Percentiles rank a stretch among this genome's conserved stretches.
Evolutionary conservation across 2,113 vertebrate genomes (phyloP).

Genomic region (Scolopax mira): DNA sequence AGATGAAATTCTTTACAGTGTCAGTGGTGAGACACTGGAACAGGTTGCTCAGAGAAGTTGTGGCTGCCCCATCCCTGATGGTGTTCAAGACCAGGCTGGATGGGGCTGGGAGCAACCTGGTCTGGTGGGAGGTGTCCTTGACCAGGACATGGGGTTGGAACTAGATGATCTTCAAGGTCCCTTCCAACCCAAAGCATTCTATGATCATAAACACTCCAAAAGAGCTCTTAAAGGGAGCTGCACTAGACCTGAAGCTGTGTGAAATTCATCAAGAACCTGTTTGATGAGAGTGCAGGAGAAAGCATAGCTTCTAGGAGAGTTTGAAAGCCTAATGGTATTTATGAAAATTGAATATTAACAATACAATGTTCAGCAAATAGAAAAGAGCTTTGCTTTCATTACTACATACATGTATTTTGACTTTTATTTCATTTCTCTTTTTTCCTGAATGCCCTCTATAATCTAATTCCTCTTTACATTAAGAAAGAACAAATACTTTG

Average conservation of each 20-base stretch:
- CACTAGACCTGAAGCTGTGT: neutral
- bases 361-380: neutral
- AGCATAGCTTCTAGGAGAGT: neutral
- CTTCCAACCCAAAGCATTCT: too few relatives aligned
- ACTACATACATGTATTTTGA: rapidly evolving
- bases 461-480: neutral
- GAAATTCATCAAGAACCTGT: neutral
- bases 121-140: too few relatives aligned
- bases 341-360: neutral
- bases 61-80: too few relatives aligned
- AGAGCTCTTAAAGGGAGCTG: neutral
- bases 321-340: neutral
- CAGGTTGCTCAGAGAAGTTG: too few relatives aligned
- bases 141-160: too few relatives aligned
- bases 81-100: too few relatives aligned
- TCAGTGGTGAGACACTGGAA: too few relatives aligned
- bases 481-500: neutral
- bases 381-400: neutral
- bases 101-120: too few relatives aligned
- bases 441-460: neutral
- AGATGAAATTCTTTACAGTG: too few relatives aligned
- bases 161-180: too few relatives aligned
- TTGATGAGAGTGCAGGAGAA: neutral
- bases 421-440: neutral
- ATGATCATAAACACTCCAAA: neutral